Percentiles rank a stretch among this genome's conserved stretches.
These are phyloP conservation scores for Macropis europaea DNA, from an alignment of 2,888 invertebrate genomes.

Conservation along the genomic window DNA sequence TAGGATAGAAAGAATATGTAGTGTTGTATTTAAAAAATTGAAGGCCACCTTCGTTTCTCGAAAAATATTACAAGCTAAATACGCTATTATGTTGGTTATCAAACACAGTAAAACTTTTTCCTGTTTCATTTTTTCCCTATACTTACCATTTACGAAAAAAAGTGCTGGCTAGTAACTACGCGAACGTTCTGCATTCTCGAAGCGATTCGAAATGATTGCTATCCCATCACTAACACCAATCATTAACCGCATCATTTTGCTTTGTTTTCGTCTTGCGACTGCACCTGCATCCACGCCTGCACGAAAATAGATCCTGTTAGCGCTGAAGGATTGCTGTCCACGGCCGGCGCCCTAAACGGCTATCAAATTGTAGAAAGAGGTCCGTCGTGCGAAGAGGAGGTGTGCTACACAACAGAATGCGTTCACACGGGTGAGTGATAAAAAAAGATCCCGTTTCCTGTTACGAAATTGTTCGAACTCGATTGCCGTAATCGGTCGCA, in stretches of 20 bases:
- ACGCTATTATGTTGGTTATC: no score
- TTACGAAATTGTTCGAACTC: not conserved
- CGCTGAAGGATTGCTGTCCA: constrained; percentile 74
- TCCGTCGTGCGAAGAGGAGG: constrained; percentile 69
- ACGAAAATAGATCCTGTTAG: constrained; percentile 68
- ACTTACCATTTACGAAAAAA: no score
- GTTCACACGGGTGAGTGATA: constrained; percentile 85
- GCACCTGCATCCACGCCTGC: constrained; percentile 49
- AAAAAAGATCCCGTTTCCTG: not conserved
- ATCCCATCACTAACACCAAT: constrained; percentile 26
- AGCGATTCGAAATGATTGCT: not conserved
- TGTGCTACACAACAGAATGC: constrained; percentile 89
- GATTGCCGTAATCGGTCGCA: not conserved
- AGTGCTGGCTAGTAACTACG: no score
- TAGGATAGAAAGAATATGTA: no score
- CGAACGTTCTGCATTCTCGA: no score
- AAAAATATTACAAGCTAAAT: no score
- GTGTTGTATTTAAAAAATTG: no score
- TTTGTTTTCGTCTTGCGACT: constrained; percentile 38
- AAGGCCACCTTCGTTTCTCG: no score
- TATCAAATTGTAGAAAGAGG: constrained; percentile 66
- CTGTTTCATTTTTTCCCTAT: no score
- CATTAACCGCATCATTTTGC: constrained; percentile 33
- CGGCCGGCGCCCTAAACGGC: constrained; percentile 73
- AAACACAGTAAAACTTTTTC: not conserved